Base-by-base conservation (phyloP, 2,888 invertebrate genomes). In the Hartigia nigra region DNA sequence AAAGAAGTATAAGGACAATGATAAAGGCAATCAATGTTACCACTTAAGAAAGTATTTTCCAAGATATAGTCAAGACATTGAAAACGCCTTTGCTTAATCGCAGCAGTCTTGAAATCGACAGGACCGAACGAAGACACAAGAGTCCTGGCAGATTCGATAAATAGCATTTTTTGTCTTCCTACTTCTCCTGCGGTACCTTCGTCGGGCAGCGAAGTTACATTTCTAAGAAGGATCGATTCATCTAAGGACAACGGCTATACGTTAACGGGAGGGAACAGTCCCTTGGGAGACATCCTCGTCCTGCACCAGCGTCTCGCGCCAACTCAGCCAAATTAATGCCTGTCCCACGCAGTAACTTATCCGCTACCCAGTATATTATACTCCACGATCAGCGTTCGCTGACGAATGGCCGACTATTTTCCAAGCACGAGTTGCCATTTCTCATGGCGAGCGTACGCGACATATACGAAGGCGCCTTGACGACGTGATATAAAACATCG, bases 241-340 rank as follows among this genome's bases (percentile, higher is more conserved):
- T 87, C 85, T 81, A 82, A 85, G 86, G 86, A 86, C 84, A 83
- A 84, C 81, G 86, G 87, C 87, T 86, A 89, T 89, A 87, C 86
- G 89, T 89, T 89, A 88, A 87, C 87, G 85, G 85, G 84, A 86
- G 86, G 85, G 86, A 89, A 88, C 88, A 85, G 87, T 88, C 90
- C 88, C 90, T 77, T 76, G 90, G 90, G 89, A 89, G 87, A 87
- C 86, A 88, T 88, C 81, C 76, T 81, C 79, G 79, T 69, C 69
- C 36, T 39, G 80, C 82, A 81, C 78, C 83, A 81, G 81, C 84
- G 83, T 86, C 84, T 86, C 86, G 83, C 82, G 84, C 85, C 85
- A 85, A 86, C 88, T 86, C 87, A 82, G 85, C 84, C 84, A 88
- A 90, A 91, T 91, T 91, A 91, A 91, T 91, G 90, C 85, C 84